These are phyloP conservation scores for Endotricha flammealis DNA, from an alignment of 2,888 invertebrate species.

Conservation along the genomic window DNA sequence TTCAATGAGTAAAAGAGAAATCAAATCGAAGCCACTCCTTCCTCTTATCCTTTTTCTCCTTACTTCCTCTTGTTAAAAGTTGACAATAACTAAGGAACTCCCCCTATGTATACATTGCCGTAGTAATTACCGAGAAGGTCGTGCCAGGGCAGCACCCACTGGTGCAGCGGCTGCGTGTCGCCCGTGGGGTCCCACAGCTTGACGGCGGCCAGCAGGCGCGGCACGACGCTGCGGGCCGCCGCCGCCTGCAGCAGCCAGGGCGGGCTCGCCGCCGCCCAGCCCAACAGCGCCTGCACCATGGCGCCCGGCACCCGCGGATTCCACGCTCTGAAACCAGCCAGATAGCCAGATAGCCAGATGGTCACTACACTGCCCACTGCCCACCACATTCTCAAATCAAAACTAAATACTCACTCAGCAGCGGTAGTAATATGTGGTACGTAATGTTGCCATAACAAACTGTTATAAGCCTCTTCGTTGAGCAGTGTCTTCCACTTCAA, in stretches of 20 bases:
- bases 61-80: no score
- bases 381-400: not conserved
- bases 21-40: no score
- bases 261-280: constrained; percentile 90
- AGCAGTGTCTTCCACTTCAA: constrained; percentile 85
- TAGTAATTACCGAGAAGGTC: constrained; percentile 82
- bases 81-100: no score
- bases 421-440: constrained; percentile 88
- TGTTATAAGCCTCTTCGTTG: constrained; percentile 85
- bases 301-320: constrained; percentile 87
- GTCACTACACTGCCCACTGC: no score
- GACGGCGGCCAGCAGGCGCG: constrained; percentile 85
- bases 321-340: constrained; percentile 80
- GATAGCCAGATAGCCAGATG: not conserved
- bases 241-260: constrained; percentile 89
- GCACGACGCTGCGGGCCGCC: constrained; percentile 89
- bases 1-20: no score
- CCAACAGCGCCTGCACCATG: constrained; percentile 87
- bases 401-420: constrained; percentile 79
- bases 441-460: constrained; percentile 93
- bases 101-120: no score
- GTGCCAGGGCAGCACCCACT: constrained; percentile 99
- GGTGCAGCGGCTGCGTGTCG: constrained; percentile 96
- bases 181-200: constrained; percentile 96
- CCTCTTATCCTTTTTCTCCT: no score